A percentile compares a stretch with the other conserved stretches of the same genome.
phyloP scores from a whole-genome alignment of 1,140 invertebrate genomes.

The Drosophila arizonae region DNA sequence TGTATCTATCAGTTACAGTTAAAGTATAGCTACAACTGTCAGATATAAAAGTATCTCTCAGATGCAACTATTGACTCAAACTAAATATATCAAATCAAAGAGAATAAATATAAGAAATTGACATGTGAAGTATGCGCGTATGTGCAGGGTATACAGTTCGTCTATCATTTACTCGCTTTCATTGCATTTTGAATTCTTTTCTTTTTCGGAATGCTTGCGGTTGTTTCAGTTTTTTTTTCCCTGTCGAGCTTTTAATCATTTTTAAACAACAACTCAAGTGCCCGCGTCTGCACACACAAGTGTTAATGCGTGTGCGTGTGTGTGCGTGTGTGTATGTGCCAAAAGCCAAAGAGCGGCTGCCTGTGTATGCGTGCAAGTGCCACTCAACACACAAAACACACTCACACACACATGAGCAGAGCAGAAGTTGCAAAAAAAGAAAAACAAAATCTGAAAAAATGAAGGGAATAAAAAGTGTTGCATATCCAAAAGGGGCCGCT shows the following conservation, averaged over 20 bases:
- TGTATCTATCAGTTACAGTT: too few relatives aligned
- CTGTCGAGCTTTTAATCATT: conserved; percentile 60
- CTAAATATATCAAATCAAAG: too few relatives aligned
- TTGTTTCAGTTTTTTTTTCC: conserved; percentile 13
- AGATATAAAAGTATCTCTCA: too few relatives aligned
- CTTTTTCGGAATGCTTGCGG: conserved; percentile 21
- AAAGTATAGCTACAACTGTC: too few relatives aligned
- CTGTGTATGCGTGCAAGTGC: conserved; percentile 36
- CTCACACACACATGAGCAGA: conserved; percentile 17
- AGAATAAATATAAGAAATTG: too few relatives aligned
- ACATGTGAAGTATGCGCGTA: background rate
- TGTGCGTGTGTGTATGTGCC: conserved; percentile 19
- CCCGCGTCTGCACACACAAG: conserved; percentile 36
- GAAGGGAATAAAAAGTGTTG: conserved; percentile 33
- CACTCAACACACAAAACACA: conserved; percentile 53
- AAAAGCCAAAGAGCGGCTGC: conserved; percentile 42
- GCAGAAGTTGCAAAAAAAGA: conserved; percentile 14
- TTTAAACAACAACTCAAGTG: conserved; percentile 63
- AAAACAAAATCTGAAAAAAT: conserved; percentile 4
- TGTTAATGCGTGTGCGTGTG: conserved; percentile 29
- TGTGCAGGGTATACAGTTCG: conserved; percentile 2
- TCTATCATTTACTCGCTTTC: background rate
- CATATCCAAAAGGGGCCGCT: conserved; percentile 18
- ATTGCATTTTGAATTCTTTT: conserved; percentile 15
- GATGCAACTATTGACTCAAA: too few relatives aligned